Conservation (phyloP, 2,888 invertebrate species). For the Cheilosia grossa region DNA sequence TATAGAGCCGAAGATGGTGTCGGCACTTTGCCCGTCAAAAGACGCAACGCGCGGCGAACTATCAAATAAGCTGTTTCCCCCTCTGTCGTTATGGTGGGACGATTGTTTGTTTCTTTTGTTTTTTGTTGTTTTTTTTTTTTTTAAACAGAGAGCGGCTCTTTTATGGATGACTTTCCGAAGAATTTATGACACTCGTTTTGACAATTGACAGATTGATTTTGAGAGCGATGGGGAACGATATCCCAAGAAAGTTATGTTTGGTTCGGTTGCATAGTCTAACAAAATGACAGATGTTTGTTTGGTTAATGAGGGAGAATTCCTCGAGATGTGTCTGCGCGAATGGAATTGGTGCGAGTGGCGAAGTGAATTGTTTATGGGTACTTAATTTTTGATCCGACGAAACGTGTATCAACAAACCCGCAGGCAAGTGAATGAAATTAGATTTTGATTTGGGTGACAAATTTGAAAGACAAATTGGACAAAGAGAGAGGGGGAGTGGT, state of each 20-base stretch:
- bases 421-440: conserved; percentile 4
- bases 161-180: conserved; percentile 15
- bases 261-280: background rate
- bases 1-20: background rate
- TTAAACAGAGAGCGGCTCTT: background rate
- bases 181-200: conserved; percentile 56
- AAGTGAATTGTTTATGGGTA: conserved; percentile 41
- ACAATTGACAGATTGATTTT: conserved; percentile 67
- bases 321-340: conserved; percentile 7
- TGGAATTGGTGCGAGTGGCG: background rate
- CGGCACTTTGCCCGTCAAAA: conserved; percentile 29
- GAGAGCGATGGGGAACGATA: conserved; percentile 1
- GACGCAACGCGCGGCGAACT: conserved; percentile 17
- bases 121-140: no score
- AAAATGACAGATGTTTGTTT: conserved; percentile 7
- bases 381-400: conserved; percentile 21
- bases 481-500: background rate
- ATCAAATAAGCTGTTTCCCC: conserved; percentile 56
- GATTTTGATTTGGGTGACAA: background rate
- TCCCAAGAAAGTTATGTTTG: conserved; percentile 12
- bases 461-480: background rate
- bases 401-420: conserved; percentile 28
- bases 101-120: conserved; percentile 12
- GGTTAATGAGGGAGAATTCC: conserved; percentile 44
- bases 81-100: conserved; percentile 25